These are phyloP conservation scores for Brachirus orientalis DNA, from an alignment of 2,113 vertebrate genomes.

Conservation along the genomic window DNA sequence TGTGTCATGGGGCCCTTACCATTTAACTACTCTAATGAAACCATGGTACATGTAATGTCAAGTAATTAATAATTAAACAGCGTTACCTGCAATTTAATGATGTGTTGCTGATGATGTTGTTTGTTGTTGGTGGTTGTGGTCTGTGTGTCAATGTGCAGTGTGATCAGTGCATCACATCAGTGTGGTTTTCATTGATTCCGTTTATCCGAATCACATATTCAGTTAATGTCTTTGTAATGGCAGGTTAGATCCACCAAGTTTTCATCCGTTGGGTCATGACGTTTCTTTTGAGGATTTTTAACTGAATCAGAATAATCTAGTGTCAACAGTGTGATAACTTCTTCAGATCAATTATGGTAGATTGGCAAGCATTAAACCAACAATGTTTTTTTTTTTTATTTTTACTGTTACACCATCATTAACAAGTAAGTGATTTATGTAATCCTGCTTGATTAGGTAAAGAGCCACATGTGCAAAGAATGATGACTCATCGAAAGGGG, in stretches of 20 bases:
- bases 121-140: not conserved
- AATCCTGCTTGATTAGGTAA: conserved; percentile 43
- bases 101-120: not conserved
- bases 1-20: no score
- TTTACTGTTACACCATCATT: not conserved
- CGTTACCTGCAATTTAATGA: not conserved
- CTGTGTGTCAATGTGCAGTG: not conserved
- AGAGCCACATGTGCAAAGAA: conserved; percentile 16
- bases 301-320: conserved; percentile 30
- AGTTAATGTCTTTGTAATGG: not conserved
- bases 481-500: conserved; percentile 43
- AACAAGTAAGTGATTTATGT: conserved; percentile 31
- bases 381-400: no score
- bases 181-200: not conserved
- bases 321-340: conserved; percentile 28
- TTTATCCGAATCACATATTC: not conserved
- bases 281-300: conserved; percentile 24
- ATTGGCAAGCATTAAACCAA: conserved; percentile 24
- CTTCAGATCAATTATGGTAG: no score
- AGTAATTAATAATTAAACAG: conserved; percentile 15
- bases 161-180: not conserved
- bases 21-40: conserved; percentile 3
- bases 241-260: not conserved
- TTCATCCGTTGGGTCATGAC: conserved; percentile 22
- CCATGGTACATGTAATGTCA: conserved; percentile 12